Evolutionary conservation across 2,113 vertebrate genomes (phyloP).

Genomic region (Tragelaphus strepsiceros): DNA sequence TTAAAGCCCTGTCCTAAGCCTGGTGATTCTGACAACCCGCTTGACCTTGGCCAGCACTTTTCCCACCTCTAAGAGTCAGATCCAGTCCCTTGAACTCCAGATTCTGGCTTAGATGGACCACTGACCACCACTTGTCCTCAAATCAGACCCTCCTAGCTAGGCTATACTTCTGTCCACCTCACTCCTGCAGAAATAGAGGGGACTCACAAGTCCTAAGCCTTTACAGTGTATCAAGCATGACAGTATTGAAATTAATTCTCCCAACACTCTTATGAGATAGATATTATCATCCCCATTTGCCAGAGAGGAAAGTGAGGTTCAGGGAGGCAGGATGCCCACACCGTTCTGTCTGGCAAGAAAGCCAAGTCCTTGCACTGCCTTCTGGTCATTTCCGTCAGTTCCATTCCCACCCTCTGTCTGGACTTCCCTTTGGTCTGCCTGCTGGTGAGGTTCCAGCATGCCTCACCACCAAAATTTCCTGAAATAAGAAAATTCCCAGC

Average conservation of each 20-base stretch:
- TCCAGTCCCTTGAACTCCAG: background rate
- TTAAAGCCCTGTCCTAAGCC: background rate
- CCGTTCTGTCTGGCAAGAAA: background rate
- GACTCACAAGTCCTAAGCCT: background rate
- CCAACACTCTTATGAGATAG: background rate
- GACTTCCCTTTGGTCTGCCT: background rate
- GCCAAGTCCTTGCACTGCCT: background rate
- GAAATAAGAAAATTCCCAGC: slow-evolving; percentile 69
- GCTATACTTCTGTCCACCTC: background rate
- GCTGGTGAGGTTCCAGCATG: slow-evolving; percentile 48
- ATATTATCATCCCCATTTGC: background rate
- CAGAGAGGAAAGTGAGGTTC: background rate
- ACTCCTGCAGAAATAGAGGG: background rate
- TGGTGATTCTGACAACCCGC: background rate
- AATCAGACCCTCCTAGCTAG: background rate
- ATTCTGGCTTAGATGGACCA: background rate
- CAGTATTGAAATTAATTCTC: background rate
- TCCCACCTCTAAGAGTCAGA: background rate
- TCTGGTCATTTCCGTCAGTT: slow-evolving; percentile 12
- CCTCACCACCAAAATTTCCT: slow-evolving; percentile 64
- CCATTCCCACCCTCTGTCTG: background rate
- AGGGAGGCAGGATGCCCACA: background rate
- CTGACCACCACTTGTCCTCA: background rate
- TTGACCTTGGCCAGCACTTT: background rate
- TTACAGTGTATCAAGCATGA: background rate